Conservation (phyloP, 2,113 vertebrate genomes). For the Gobio gobio region DNA sequence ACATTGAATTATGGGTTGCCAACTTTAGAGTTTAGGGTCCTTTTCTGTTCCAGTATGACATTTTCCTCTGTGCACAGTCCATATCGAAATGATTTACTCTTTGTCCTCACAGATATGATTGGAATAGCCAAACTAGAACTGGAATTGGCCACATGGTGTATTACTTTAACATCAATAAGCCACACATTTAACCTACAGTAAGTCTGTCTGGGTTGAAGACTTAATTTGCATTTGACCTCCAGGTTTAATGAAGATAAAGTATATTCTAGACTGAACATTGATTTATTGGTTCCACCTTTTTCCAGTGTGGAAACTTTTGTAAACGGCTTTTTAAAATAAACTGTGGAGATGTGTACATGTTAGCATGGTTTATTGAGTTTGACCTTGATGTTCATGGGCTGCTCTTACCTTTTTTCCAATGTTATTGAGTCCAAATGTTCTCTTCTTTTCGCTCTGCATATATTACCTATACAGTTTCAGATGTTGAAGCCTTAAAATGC, state of each 20-base stretch:
- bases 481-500: not conserved
- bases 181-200: not conserved
- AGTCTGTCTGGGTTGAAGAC: not conserved
- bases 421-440: not conserved
- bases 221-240: constrained; percentile 6
- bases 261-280: constrained; percentile 3
- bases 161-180: not conserved
- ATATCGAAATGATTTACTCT: not conserved
- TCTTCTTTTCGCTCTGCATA: not conserved
- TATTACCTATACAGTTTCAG: not conserved
- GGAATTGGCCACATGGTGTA: not conserved
- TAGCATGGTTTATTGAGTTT: not conserved
- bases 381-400: not conserved
- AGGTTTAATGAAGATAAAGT: constrained; percentile 40
- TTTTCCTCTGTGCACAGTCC: not conserved
- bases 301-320: constrained; percentile 10
- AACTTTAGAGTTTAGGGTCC: not conserved
- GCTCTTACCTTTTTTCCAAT: not conserved
- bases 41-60: not conserved
- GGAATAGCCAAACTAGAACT: not conserved
- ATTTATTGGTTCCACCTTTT: constrained; percentile 15
- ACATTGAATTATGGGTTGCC: not conserved
- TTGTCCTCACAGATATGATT: not conserved
- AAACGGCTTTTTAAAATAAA: constrained; percentile 8
- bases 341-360: not conserved